Percentiles rank a stretch among this genome's conserved stretches.
Conservation (phyloP, 1,140 invertebrate genomes). For the Cheumatopsyche charites region DNA sequence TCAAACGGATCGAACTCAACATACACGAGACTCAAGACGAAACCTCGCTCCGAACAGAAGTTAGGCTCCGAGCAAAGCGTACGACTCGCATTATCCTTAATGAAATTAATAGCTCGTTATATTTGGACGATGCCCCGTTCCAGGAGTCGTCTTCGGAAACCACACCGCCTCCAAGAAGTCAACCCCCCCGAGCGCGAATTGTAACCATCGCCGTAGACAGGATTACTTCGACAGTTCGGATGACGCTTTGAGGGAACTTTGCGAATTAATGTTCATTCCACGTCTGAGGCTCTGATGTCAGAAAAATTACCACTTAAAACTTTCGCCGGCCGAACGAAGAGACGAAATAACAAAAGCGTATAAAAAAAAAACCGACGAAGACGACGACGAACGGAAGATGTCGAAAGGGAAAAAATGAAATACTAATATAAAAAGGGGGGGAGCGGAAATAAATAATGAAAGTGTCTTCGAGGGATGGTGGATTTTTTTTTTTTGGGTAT, state of each 20-base stretch:
- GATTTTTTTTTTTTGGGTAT: not conserved
- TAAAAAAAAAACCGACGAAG: not conserved
- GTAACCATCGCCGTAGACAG: slow-evolving; percentile 29
- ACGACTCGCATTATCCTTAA: no score
- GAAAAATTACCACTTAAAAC: slow-evolving; percentile 47
- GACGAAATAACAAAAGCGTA: slow-evolving; percentile 32
- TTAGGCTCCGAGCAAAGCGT: not conserved
- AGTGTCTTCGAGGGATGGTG: slow-evolving; percentile 3
- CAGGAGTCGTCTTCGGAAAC: no score
- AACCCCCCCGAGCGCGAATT: slow-evolving; percentile 5
- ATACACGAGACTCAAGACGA: no score
- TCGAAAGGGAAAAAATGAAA: not conserved
- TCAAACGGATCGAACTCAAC: no score
- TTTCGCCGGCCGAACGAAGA: slow-evolving; percentile 29
- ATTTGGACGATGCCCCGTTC: no score
- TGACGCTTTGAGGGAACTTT: slow-evolving; percentile 39
- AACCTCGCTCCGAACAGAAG: not conserved
- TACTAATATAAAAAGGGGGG: not conserved
- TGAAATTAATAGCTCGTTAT: no score
- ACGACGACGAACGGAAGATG: not conserved
- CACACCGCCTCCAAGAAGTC: no score
- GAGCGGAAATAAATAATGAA: not conserved
- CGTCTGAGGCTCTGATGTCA: slow-evolving; percentile 36
- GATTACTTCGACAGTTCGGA: slow-evolving; percentile 39
- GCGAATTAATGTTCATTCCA: slow-evolving; percentile 46